phyloP scores from a whole-genome alignment of 2,797 vertebrate genomes.

The Argentina silus region DNA sequence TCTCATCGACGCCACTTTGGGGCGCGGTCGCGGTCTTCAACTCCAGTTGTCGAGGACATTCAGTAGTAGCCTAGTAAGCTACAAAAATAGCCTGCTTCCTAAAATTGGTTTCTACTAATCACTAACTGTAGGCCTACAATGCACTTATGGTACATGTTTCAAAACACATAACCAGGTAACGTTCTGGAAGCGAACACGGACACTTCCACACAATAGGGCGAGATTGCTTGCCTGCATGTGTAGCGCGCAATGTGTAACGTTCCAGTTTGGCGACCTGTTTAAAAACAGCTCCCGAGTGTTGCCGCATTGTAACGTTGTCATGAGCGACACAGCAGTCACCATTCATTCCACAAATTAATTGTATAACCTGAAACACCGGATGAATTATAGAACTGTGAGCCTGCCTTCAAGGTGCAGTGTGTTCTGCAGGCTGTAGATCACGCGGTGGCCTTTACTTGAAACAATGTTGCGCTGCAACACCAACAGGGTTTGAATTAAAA shows the following conservation, averaged over 20 bases:
- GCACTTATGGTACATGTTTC: neutral
- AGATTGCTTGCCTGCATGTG: neutral
- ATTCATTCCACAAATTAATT: neutral
- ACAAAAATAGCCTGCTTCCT: no score
- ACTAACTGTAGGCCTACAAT: neutral
- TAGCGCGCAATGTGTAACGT: neutral
- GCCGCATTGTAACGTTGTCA: neutral
- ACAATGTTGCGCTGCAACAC: no score
- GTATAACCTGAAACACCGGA: neutral
- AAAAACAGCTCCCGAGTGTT: neutral
- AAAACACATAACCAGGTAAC: neutral
- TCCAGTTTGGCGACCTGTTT: neutral
- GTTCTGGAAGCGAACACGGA: neutral
- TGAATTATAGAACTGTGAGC: neutral
- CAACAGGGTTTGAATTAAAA: no score
- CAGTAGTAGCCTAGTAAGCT: no score
- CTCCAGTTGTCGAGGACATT: no score
- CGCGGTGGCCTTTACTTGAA: no score
- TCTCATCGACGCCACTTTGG: conserved; percentile 19
- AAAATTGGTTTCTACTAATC: neutral
- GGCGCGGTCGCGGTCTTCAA: conserved; percentile 18
- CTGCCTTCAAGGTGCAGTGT: neutral
- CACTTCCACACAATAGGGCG: neutral
- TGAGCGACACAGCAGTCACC: neutral
- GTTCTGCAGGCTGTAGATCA: neutral